Evolutionary conservation across 2,113 vertebrate genomes (phyloP).

Genomic region (Spheniscus mendiculus): DNA sequence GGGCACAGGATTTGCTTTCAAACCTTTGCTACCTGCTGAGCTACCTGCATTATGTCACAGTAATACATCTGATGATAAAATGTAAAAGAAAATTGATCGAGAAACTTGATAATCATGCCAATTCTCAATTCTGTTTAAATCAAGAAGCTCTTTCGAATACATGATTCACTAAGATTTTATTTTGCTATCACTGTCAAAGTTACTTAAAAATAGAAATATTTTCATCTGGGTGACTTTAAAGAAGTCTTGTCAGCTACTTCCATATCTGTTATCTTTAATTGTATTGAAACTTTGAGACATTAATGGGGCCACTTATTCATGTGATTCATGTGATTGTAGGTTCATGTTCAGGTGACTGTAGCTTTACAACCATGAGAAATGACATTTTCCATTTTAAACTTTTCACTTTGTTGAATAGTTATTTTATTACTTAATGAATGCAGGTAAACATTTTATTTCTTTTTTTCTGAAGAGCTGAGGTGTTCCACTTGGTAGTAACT

Average conservation of each 20-base stretch:
- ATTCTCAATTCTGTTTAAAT: neutral
- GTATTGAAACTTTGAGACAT: neutral
- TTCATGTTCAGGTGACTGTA: neutral
- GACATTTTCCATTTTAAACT: neutral
- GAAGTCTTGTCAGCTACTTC: neutral
- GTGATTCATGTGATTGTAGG: neutral
- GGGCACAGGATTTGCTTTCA: neutral
- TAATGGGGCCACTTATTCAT: neutral
- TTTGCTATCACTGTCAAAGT: neutral
- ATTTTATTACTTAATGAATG: neutral
- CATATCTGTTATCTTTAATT: neutral
- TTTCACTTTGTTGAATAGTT: neutral
- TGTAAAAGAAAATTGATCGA: neutral
- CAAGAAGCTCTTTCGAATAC: neutral
- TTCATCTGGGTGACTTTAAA: neutral
- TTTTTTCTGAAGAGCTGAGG: fast-evolving
- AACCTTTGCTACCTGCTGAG: neutral
- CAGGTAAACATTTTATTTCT: neutral
- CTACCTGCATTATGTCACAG: neutral
- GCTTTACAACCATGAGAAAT: neutral
- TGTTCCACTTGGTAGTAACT: neutral
- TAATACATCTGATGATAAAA: neutral
- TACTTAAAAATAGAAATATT: neutral
- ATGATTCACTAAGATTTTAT: neutral
- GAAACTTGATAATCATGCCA: neutral